Conservation (phyloP, 2,113 vertebrate genomes). For the Gobiocypris rarus region DNA sequence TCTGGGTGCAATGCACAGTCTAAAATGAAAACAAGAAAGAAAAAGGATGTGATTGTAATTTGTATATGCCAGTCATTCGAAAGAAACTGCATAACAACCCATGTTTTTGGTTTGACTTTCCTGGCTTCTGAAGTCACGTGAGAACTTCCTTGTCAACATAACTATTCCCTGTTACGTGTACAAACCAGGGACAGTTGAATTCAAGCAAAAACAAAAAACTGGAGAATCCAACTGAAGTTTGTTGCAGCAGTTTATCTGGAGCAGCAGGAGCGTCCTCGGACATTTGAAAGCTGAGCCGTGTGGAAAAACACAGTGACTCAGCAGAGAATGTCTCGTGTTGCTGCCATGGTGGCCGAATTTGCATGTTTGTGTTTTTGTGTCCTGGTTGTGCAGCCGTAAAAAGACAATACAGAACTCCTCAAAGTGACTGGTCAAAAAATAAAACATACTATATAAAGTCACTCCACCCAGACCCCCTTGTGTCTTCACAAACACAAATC, state of each 20-base stretch:
- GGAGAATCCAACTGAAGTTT: neutral
- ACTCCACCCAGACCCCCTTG: neutral
- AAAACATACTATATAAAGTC: neutral
- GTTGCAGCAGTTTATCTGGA: slow-evolving; percentile 18
- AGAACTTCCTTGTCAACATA: neutral
- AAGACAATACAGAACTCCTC: slow-evolving; percentile 7
- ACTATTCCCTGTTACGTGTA: neutral
- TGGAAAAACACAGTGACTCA: slow-evolving; percentile 44
- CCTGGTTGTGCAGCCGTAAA: neutral
- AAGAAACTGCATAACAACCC: neutral
- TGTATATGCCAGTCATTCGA: too few species aligned
- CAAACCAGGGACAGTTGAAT: neutral
- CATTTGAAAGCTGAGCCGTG: slow-evolving; percentile 26
- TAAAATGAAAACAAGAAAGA: neutral
- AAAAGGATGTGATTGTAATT: neutral
- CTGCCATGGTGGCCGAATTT: slow-evolving; percentile 27
- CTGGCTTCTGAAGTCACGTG: neutral
- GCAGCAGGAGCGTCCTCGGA: neutral
- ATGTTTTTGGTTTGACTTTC: neutral
- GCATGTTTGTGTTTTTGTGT: slow-evolving; percentile 36
- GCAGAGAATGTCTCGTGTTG: slow-evolving; percentile 33
- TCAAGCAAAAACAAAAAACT: neutral
- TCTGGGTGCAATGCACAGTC: neutral
- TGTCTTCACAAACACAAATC: neutral
- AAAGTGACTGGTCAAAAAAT: neutral